Evolutionary conservation across 2,113 vertebrate genomes (phyloP), one percentile per base, ranked within the genome.

Genomic region (Entomyzon cyanotis): DNA sequence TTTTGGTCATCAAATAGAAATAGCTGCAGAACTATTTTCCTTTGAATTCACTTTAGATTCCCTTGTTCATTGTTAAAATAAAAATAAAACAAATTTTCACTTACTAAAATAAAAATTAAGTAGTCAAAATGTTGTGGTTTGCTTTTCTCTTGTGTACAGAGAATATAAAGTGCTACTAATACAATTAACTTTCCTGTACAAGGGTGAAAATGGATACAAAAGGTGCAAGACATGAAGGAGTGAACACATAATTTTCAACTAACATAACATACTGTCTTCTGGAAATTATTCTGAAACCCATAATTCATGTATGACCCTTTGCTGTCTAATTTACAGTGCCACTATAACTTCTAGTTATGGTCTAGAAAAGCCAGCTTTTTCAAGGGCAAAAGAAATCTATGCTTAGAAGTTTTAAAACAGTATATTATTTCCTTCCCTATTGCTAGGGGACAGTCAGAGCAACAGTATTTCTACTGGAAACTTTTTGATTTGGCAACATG

Each of bases 281-380:
- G 49, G 27, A 94, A 89, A 76, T 83, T 71, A 62, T 94, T 95
- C 58, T 68, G 44, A 76, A 94, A 95, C 23, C 53, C 44, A 69
- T 90, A 90, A 93, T 91, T 95, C 42, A 78, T 59, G 24, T 84
- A 63, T 59, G 59, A 52, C 10, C n/a, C 35, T 55, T 87, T 90
- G 12, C 20, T 90, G 44, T 65, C 87, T 92, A 91, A 94, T 91
- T 95, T 93, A 87, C 41, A 59, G 18, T 37, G 41, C 39, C 30
- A 31, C 30, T 59, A 37, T 41, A 77, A 49, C 62, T 77, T 18
- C 11, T 53, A 68, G 15, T 71, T 39, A 39, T 39, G 11, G 39
- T 39, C 39, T 39, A 39, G 22, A 24, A 49, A 49, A 49, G 15
- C 6, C 35, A 78, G 20, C 30, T 85, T 92, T 59, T 50, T 37